Percentiles rank a stretch among this genome's conserved stretches.
Evolutionary conservation across 64 coral and sea anemone genomes (phyloP).

Genomic region (Porites lutea): DNA sequence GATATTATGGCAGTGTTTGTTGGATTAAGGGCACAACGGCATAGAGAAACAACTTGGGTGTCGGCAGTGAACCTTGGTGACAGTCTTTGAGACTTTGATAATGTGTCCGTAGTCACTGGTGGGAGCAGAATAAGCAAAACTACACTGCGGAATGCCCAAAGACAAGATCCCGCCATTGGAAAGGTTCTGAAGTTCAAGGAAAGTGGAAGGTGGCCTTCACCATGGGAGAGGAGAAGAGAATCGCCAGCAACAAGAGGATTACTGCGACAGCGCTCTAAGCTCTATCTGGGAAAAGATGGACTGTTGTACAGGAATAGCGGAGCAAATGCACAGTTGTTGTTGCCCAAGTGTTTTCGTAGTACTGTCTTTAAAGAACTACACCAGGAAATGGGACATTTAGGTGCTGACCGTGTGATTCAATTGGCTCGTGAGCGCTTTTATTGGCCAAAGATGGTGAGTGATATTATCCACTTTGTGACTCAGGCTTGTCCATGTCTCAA

Average conservation of each 20-base stretch:
- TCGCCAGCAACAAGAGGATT: conserved; percentile 13
- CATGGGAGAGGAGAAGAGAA: neutral
- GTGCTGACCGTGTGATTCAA: conserved; percentile 30
- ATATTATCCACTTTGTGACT: conserved; percentile 48
- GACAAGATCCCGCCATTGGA: conserved; percentile 14
- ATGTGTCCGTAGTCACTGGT: neutral
- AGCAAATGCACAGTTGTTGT: neutral
- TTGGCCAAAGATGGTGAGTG: conserved; percentile 42
- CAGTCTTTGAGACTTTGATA: neutral
- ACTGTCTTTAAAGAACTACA: conserved; percentile 48
- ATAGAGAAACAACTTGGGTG: neutral
- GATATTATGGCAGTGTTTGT: neutral
- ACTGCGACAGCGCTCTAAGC: conserved; percentile 4
- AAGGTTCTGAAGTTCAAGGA: conserved; percentile 22
- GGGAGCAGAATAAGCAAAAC: neutral
- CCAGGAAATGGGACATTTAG: conserved; percentile 59
- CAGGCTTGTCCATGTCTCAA: conserved; percentile 46
- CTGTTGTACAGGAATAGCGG: conserved; percentile 10
- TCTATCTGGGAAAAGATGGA: conserved; percentile 26
- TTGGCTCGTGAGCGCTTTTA: conserved; percentile 42
- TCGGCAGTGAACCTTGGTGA: neutral
- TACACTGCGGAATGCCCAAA: conserved; percentile 2
- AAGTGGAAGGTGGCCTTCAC: neutral
- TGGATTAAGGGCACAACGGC: neutral
- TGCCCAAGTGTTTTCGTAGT: neutral